These are phyloP conservation scores for Microtus ochrogaster DNA, from an alignment of 2,113 vertebrate genomes.

Conservation along the genomic window DNA sequence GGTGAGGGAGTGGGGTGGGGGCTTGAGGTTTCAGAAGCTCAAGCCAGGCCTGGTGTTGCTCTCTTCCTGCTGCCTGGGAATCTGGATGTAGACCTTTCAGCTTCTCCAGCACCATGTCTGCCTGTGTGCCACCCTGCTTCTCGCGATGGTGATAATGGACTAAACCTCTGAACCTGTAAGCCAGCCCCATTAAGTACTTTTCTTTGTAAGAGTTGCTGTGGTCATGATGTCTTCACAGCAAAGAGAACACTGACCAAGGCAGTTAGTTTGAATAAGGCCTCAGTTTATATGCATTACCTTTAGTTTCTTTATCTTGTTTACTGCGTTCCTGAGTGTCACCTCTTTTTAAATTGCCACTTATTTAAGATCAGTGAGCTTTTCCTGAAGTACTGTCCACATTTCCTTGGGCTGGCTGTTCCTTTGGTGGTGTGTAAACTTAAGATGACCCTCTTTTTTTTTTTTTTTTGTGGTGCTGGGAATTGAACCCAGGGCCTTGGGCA, in stretches of 20 bases:
- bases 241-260: background rate
- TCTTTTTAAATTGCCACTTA: background rate
- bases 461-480: background rate
- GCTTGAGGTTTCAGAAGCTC: background rate
- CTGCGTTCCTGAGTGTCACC: background rate
- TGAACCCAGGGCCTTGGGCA: background rate
- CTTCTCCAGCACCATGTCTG: too few species aligned
- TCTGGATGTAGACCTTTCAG: background rate
- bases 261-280: background rate
- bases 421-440: background rate
- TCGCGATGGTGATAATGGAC: background rate
- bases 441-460: background rate
- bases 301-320: background rate
- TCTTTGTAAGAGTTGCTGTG: background rate
- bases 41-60: background rate
- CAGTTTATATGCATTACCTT: background rate
- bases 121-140: background rate
- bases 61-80: background rate
- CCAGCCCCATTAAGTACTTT: background rate
- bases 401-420: background rate
- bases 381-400: background rate
- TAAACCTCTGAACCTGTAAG: background rate
- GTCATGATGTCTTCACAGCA: background rate
- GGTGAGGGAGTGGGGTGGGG: too few species aligned
- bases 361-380: background rate